Base-by-base conservation (phyloP, 2,888 invertebrate species). In the Frankliniella intonsa region DNA sequence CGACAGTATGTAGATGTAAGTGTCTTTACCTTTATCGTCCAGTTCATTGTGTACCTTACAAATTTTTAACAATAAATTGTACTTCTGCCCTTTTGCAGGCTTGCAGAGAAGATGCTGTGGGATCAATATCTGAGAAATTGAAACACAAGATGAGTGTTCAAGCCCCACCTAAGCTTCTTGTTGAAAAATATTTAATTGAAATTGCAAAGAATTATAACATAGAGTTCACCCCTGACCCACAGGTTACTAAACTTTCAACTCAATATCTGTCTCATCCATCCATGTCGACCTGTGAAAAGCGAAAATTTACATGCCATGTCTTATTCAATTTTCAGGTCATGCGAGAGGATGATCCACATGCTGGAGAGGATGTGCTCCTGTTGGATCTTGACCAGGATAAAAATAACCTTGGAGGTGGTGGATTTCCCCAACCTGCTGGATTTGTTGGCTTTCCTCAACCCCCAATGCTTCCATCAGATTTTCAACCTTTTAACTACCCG, bases 181-280 rank as follows among this genome's bases (percentile, higher is more conserved):
- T 99, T 11, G 99, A 99, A 87, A 95, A 95, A 87, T 97, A 93
- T 90, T 89, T 99, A 85, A 94, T 98, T 86, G 99, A 98, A 89
- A 99, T 99, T 85, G 97, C 99, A 0, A 97, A 95, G 88, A 96
- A 95, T 86, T 98, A 97, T 87, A 95, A 97, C 88, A 94, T 99
- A 81, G 93, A 94, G 81, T 99, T 98, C 88, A 95, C 95, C 84
- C 98, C 99, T 0, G 99, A 99, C 90, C 95, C 96, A 84, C 94
- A 95, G 88, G 90, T 88, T 62, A 85, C 82, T 81, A n/a, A 50
- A 22, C 38, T 17, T 81, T 80, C 22, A 25, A 55, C 38, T 38
- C 38, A 38, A 5, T 38, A 2, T 38, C 38, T 80, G 80, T 81
- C 17, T n/a, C 17, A 22, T n/a, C n/a, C 19, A 22, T 19, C 27